phyloP scores from a whole-genome alignment of 2,888 invertebrate genomes.

The Andrena fulva region DNA sequence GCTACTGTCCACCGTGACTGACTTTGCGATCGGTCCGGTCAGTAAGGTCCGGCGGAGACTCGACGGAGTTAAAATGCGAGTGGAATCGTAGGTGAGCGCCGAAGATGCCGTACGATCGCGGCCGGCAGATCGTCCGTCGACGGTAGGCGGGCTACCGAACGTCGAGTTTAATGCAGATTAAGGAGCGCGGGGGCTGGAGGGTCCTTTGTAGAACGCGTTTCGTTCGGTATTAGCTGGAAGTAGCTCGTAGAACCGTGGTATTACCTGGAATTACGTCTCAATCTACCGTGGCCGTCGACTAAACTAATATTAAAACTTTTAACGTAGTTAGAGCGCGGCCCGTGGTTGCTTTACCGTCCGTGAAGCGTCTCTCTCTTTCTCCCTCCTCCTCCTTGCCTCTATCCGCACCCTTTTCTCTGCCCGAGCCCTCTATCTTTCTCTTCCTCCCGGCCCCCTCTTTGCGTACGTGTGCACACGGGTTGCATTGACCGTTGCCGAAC shows the following conservation, averaged over 20 bases:
- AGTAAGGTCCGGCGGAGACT: background rate
- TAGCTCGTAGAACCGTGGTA: conserved; percentile 84
- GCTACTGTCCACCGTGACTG: background rate
- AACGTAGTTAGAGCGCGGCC: conserved; percentile 84
- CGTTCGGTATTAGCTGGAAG: conserved; percentile 83
- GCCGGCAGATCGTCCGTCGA: conserved; percentile 63
- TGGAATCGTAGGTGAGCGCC: conserved; percentile 60
- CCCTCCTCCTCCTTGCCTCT: conserved; percentile 53
- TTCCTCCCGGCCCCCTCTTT: conserved; percentile 50
- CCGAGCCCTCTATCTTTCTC: conserved; percentile 38
- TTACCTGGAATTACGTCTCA: conserved; percentile 85
- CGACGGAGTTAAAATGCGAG: conserved; percentile 14
- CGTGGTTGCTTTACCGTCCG: conserved; percentile 84
- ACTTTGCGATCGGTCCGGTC: background rate
- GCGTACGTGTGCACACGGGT: conserved; percentile 67
- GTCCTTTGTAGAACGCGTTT: conserved; percentile 83
- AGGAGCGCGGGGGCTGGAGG: conserved; percentile 79
- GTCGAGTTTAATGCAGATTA: conserved; percentile 84
- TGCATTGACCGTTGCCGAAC: conserved; percentile 83
- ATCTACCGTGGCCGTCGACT: conserved; percentile 85
- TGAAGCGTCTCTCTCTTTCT: conserved; percentile 78
- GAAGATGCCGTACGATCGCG: conserved; percentile 70
- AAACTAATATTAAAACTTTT: conserved; percentile 85
- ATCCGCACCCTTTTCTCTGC: conserved; percentile 41
- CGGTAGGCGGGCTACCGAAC: conserved; percentile 77